These are phyloP conservation scores for Nothura maculosa DNA, from an alignment of 2,797 vertebrate species.

Conservation along the genomic window DNA sequence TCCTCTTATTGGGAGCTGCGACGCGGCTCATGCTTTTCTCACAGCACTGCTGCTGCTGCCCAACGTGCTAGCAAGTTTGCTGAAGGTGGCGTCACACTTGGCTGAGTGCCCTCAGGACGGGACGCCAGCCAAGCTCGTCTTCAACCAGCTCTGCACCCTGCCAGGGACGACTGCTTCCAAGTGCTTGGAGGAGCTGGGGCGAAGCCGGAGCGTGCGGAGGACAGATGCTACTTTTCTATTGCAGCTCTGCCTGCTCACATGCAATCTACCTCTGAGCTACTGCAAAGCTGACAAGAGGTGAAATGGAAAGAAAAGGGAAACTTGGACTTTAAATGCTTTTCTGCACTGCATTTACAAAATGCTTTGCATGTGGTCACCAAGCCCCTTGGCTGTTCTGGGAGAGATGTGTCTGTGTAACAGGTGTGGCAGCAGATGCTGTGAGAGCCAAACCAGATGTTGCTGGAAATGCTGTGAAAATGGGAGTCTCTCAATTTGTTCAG, in stretches of 20 bases:
- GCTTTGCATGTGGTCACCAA: fast-evolving
- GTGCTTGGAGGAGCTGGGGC: background rate
- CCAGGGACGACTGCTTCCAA: background rate
- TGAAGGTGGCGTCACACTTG: background rate
- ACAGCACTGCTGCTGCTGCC: background rate
- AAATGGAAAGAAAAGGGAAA: background rate
- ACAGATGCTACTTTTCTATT: background rate
- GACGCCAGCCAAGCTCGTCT: conserved; percentile 9
- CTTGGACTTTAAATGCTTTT: background rate
- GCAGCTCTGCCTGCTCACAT: background rate
- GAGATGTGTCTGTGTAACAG: background rate
- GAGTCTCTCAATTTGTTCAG: background rate
- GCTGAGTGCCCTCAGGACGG: background rate
- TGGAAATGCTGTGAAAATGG: background rate
- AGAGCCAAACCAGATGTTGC: background rate
- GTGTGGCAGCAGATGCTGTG: background rate
- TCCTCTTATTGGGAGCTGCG: background rate
- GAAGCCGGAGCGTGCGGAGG: background rate
- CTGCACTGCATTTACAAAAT: background rate
- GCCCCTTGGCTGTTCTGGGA: background rate
- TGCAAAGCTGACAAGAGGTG: background rate
- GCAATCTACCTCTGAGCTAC: background rate
- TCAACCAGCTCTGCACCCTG: conserved; percentile 8
- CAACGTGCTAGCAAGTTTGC: background rate
- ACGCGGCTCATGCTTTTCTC: background rate